Evolutionary conservation across 2,888 invertebrate genomes (phyloP).

Genomic region (Dascillus cervinus): DNA sequence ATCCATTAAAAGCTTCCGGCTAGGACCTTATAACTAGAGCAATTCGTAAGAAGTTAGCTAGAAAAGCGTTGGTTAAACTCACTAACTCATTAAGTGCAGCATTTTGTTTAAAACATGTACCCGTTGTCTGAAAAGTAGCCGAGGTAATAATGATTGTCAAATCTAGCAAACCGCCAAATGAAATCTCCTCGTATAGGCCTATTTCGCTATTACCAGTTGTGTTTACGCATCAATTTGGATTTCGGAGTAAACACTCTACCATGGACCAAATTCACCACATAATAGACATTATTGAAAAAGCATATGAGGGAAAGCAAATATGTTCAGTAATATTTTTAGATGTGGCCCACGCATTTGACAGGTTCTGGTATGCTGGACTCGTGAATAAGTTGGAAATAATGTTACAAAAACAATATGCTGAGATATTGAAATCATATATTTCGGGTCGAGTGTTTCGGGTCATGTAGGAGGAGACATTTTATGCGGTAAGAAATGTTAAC

Average conservation of each 20-base stretch:
- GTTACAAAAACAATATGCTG: background rate
- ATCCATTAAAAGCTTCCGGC: slow-evolving; percentile 1
- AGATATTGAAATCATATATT: background rate
- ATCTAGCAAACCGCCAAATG: background rate
- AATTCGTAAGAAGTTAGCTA: slow-evolving; percentile 2
- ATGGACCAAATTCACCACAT: background rate
- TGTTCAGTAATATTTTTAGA: background rate
- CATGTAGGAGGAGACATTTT: background rate
- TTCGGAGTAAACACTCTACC: background rate
- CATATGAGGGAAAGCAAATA: background rate
- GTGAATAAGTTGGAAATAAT: background rate
- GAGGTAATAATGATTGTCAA: background rate
- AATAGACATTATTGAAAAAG: background rate
- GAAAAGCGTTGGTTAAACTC: slow-evolving; percentile 4
- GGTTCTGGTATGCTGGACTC: background rate
- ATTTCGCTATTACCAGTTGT: background rate
- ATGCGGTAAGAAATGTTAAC: background rate
- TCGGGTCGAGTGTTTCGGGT: background rate
- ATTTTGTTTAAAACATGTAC: background rate
- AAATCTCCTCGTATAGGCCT: background rate
- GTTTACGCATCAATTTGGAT: background rate
- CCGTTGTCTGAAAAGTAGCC: background rate
- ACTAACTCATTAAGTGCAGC: slow-evolving; percentile 1
- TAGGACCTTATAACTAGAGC: slow-evolving; percentile 5
- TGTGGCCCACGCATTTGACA: background rate